Evolutionary conservation across 2,797 vertebrate genomes (phyloP), one percentile per base, ranked within the genome.

Genomic region (Agapornis canus): DNA sequence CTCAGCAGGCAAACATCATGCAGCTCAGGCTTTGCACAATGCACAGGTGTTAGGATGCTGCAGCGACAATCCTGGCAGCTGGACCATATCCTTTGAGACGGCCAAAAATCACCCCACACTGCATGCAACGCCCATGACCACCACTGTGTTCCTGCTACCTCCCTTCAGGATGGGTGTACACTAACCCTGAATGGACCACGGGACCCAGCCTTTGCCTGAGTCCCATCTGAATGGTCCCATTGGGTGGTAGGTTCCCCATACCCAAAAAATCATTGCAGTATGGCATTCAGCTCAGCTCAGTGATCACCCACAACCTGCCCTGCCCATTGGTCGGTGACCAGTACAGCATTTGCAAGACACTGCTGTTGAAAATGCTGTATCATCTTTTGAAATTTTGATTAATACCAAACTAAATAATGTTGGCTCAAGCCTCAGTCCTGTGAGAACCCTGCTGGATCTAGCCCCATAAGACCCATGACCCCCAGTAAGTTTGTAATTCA

Each of bases 181-280:
- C 19, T 31, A 45, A 82, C 40, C 5, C 43, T 0, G 0, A 16
- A 15, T 4, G 4, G 19, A 15, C 25, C 0, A 0, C 20, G 13
- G 37, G 20, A 86, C 12, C 22, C 19, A 60, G 5, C 4, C 19
- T 78, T 71, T 43, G 39, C 21, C 14, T 54, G 42, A 7, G 39
- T 57, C 32, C 14, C 12, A 23, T 21, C 20, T 39, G 18, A 78
- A 65, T 57, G 48, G 45, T 16, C 20, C 11, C 14, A 1, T 1
- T 31, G 19, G 16, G 3, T 6, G 1, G 20, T 22, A 71, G 32
- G 9, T 52, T 59, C 54, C 45, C 5, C 8, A 22, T 45, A 48
- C 9, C 1, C 9, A 3, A 19, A 37, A 69, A 26, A 25, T 15
- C 11, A 29, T 15, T 37, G 39, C 40, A 26, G n/a, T 37, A 9